Evolutionary conservation across 2,797 vertebrate species (phyloP).

Genomic region (Nannoperca obscura): DNA sequence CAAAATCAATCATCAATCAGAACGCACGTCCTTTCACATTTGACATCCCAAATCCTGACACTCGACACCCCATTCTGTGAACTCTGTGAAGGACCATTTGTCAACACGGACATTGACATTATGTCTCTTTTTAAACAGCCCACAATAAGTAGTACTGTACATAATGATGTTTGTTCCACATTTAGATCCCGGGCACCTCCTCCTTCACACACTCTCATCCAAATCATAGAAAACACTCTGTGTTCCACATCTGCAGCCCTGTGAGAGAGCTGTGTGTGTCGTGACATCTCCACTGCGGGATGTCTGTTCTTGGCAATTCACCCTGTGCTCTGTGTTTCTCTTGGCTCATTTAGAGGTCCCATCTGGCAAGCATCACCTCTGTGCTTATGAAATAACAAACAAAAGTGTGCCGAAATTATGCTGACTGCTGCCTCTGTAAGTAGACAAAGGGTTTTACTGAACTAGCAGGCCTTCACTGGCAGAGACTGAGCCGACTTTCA

Average conservation of each 20-base stretch:
- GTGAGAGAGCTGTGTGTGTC: constrained; percentile 49
- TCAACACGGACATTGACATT: background rate
- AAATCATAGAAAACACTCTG: constrained; percentile 31
- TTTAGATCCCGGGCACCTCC: constrained; percentile 28
- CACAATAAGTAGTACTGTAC: background rate
- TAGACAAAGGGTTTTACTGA: constrained; percentile 43
- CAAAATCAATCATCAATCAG: constrained; percentile 1
- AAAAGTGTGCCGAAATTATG: constrained; percentile 59
- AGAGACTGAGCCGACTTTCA: background rate
- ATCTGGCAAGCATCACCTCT: constrained; percentile 73
- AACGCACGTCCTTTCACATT: background rate
- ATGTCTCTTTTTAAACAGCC: constrained; percentile 1
- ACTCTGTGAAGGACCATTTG: background rate
- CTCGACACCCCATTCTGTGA: background rate
- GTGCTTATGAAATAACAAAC: constrained; percentile 77
- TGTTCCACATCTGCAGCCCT: constrained; percentile 59
- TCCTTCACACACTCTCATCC: constrained; percentile 8
- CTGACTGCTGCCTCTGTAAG: constrained; percentile 59
- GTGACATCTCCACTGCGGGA: constrained; percentile 51
- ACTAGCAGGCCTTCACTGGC: constrained; percentile 25
- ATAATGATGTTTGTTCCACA: constrained; percentile 31
- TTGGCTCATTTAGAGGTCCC: constrained; percentile 67
- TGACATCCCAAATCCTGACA: constrained; percentile 5
- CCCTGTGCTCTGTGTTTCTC: constrained; percentile 63
- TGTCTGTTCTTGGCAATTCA: constrained; percentile 57